Conservation (phyloP, 2,113 vertebrate species). For the Coracopsis vasa region DNA sequence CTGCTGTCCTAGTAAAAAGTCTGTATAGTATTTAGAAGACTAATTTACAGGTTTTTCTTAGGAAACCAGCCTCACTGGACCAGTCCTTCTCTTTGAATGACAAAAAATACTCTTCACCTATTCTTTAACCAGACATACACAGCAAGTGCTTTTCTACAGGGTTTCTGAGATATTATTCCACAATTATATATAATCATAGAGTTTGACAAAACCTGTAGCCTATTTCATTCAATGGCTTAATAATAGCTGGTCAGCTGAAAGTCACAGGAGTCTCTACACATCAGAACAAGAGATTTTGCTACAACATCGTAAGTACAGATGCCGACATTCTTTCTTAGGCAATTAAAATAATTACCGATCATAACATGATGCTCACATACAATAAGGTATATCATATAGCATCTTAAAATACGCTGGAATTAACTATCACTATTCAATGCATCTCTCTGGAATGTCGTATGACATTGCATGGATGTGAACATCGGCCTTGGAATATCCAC, state of each 20-base stretch:
- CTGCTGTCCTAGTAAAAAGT: background rate
- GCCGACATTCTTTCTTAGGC: background rate
- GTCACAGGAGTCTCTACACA: background rate
- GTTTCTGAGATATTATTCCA: background rate
- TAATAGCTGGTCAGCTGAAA: background rate
- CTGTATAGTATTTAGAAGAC: background rate
- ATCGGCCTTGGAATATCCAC: background rate
- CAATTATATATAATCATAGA: background rate
- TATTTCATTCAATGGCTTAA: background rate
- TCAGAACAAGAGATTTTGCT: background rate
- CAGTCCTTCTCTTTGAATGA: background rate
- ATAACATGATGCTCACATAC: background rate
- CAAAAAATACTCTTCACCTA: background rate
- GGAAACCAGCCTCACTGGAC: background rate
- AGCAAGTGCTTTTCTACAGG: background rate
- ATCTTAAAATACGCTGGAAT: background rate
- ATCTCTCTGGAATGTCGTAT: background rate
- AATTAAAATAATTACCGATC: background rate
- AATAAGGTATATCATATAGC: background rate
- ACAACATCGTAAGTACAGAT: background rate
- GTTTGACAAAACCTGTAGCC: background rate
- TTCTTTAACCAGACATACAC: background rate
- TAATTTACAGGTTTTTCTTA: background rate
- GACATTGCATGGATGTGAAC: background rate
- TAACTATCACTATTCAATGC: background rate